Evolutionary conservation across 2,888 invertebrate species (phyloP).

Genomic region (Diabrotica balteata): DNA sequence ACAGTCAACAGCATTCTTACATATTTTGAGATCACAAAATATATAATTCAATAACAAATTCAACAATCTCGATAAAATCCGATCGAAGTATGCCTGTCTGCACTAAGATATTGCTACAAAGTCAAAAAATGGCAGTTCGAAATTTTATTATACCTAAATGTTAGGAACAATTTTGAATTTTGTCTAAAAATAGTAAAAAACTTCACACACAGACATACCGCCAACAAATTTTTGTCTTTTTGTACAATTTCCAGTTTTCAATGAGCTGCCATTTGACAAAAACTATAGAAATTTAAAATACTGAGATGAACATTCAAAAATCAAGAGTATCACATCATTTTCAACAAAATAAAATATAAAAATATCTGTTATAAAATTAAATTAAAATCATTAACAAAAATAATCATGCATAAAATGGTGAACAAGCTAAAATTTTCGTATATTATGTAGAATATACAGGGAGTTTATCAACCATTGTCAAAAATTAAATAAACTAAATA

Average conservation of each 20-base stretch:
- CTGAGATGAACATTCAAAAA: conserved; percentile 41
- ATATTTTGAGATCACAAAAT: conserved; percentile 63
- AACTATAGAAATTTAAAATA: conserved; percentile 40
- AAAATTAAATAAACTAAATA: no score
- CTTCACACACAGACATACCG: conserved; percentile 31
- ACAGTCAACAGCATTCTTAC: conserved; percentile 58
- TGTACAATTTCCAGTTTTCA: conserved; percentile 39
- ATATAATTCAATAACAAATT: conserved; percentile 60
- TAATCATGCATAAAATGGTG: conserved; percentile 42
- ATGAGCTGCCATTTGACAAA: conserved; percentile 39
- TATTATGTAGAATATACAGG: conserved; percentile 14
- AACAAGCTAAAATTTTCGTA: conserved; percentile 33
- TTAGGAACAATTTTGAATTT: conserved; percentile 50
- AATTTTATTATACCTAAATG: conserved; percentile 41
- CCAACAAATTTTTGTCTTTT: conserved; percentile 31
- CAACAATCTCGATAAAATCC: conserved; percentile 52
- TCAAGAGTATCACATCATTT: conserved; percentile 48
- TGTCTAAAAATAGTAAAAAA: conserved; percentile 29
- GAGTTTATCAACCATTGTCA: background rate
- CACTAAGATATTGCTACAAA: conserved; percentile 43
- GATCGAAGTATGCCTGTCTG: conserved; percentile 36
- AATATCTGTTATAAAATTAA: conserved; percentile 50
- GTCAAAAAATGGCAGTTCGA: conserved; percentile 48
- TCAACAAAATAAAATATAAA: conserved; percentile 50
- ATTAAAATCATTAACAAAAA: conserved; percentile 48